These are phyloP conservation scores for Siderastrea radians DNA, from an alignment of 92 coral and sea anemone genomes.

Conservation along the genomic window DNA sequence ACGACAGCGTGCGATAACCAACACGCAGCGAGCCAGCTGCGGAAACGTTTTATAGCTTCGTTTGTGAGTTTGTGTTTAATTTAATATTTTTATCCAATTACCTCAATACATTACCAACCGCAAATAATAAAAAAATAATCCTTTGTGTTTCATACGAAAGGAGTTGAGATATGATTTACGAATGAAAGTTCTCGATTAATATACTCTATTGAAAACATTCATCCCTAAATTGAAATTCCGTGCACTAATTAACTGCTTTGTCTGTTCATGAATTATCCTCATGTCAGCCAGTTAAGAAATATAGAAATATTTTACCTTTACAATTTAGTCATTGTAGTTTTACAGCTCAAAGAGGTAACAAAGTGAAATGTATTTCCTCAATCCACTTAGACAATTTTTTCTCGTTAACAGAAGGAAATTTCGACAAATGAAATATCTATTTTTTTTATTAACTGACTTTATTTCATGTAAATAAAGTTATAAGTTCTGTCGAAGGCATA, in stretches of 20 bases:
- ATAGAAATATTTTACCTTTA: neutral
- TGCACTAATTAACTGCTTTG: conserved; percentile 17
- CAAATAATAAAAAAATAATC: conserved; percentile 16
- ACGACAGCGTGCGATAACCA: neutral
- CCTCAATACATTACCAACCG: conserved; percentile 3
- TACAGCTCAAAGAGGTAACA: neutral
- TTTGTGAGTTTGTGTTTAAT: conserved; percentile 26
- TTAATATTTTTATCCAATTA: conserved; percentile 36
- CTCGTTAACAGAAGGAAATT: neutral
- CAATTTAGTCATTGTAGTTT: neutral
- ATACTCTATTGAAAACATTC: neutral
- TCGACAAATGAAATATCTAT: too few relatives aligned
- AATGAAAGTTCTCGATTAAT: neutral
- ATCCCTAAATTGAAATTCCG: neutral
- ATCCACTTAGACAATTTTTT: neutral
- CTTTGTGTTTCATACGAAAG: conserved; percentile 22
- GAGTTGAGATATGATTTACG: neutral
- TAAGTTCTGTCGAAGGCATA: too few relatives aligned
- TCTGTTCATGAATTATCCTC: neutral
- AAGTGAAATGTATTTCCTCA: neutral
- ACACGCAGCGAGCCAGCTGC: conserved; percentile 15
- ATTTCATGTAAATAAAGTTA: too few relatives aligned
- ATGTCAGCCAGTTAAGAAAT: neutral
- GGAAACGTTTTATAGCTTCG: neutral
- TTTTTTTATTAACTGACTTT: too few relatives aligned